Evolutionary conservation across 2,113 vertebrate genomes (phyloP).

Genomic region (Heptranchias perlo): DNA sequence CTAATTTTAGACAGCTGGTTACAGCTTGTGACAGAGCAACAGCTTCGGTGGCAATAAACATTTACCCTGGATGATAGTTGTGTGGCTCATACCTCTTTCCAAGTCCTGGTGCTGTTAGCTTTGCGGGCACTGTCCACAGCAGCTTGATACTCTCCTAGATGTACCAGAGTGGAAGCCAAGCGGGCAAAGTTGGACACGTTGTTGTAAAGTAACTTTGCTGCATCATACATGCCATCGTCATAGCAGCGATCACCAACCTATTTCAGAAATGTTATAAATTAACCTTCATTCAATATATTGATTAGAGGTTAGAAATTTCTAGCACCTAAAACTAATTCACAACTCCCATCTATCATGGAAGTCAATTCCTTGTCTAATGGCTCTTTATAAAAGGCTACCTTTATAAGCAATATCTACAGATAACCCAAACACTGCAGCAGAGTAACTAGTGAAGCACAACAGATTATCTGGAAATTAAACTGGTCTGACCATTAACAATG

Average conservation of each 20-base stretch:
- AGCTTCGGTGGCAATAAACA: background rate
- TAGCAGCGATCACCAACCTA: constrained; percentile 89
- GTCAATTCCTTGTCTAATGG: background rate
- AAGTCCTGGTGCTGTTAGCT: constrained; percentile 81
- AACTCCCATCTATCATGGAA: background rate
- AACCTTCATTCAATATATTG: background rate
- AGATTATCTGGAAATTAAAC: background rate
- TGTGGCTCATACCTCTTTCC: constrained; percentile 73
- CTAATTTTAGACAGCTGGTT: background rate
- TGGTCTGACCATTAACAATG: background rate
- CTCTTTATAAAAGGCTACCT: background rate
- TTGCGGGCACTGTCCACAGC: constrained; percentile 84
- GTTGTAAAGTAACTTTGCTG: constrained; percentile 79
- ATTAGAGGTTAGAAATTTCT: background rate
- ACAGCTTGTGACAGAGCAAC: background rate
- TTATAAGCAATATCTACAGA: background rate
- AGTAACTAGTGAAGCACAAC: background rate
- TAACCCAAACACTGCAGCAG: background rate
- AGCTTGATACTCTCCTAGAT: constrained; percentile 80
- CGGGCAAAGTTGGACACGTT: constrained; percentile 83
- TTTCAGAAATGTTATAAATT: background rate
- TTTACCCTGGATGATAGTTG: too few relatives aligned
- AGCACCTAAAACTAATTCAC: background rate
- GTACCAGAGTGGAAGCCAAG: constrained; percentile 79
- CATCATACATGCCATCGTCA: constrained; percentile 78